phyloP scores from a whole-genome alignment of 2,113 vertebrate species.

The Alethe castanea region DNA sequence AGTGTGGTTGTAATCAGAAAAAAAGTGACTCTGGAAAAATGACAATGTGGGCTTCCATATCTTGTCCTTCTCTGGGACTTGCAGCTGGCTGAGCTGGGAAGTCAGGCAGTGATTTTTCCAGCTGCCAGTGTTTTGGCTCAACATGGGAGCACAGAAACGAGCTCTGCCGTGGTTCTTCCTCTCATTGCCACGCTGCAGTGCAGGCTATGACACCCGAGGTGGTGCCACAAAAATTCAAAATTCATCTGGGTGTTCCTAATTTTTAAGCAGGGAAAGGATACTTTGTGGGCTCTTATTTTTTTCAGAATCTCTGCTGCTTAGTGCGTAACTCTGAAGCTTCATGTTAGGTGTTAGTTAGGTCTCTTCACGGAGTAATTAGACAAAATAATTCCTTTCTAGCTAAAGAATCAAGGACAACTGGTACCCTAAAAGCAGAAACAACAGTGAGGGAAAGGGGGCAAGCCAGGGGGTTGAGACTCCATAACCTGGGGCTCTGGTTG shows the following conservation, averaged over 20 bases:
- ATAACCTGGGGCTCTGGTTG: too few species aligned
- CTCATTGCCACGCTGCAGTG: background rate
- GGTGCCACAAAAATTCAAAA: background rate
- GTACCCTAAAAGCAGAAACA: too few species aligned
- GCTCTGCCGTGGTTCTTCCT: background rate
- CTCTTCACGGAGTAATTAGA: too few species aligned
- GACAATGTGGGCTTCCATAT: background rate
- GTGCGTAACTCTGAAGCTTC: too few species aligned
- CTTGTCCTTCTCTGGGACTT: background rate
- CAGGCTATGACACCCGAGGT: accelerated
- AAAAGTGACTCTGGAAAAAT: slow-evolving; percentile 29
- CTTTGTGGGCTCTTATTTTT: background rate
- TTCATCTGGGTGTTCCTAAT: background rate
- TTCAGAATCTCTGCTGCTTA: too few species aligned
- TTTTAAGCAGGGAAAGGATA: background rate
- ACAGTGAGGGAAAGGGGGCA: too few species aligned
- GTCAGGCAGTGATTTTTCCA: background rate
- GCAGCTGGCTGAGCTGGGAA: background rate
- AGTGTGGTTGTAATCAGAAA: background rate
- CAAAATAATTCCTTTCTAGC: too few species aligned
- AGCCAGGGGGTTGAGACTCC: too few species aligned
- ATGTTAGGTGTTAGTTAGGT: too few species aligned
- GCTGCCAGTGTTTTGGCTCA: background rate
- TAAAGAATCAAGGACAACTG: too few species aligned
- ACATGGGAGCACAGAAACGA: background rate